Evolutionary conservation across 2,888 invertebrate genomes (phyloP).

Genomic region (Prostheceraeus crozeri): DNA sequence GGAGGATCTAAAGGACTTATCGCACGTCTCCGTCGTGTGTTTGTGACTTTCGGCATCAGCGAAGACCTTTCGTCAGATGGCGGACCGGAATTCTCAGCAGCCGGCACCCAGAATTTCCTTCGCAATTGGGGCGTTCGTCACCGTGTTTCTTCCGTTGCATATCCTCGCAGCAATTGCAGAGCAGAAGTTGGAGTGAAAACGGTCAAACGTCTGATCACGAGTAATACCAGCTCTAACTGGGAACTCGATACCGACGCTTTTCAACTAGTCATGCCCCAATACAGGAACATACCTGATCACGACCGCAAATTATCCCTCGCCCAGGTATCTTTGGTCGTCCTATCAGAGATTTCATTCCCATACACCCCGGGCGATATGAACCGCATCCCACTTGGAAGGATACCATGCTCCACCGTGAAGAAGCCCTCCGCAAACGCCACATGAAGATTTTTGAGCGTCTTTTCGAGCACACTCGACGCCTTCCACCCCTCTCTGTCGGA

Average conservation of each 20-base stretch:
- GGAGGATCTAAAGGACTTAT: conserved; percentile 39
- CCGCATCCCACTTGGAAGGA: conserved; percentile 40
- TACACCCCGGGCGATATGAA: not conserved
- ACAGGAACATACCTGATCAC: conserved; percentile 43
- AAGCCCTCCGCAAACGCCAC: conserved; percentile 43
- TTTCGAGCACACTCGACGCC: conserved; percentile 41
- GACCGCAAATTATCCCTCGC: conserved; percentile 43
- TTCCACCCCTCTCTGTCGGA: conserved; percentile 40
- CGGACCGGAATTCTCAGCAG: conserved; percentile 43
- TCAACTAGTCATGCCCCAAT: conserved; percentile 36
- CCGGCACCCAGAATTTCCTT: conserved; percentile 42
- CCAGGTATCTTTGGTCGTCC: conserved; percentile 34
- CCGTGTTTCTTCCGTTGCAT: conserved; percentile 2
- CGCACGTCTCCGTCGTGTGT: conserved; percentile 41
- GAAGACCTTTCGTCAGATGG: conserved; percentile 44
- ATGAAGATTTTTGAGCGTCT: conserved; percentile 40
- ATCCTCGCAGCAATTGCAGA: conserved; percentile 13
- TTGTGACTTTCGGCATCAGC: conserved; percentile 43
- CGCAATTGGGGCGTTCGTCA: not conserved
- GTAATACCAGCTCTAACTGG: conserved; percentile 34
- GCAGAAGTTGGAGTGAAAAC: conserved; percentile 10
- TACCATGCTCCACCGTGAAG: conserved; percentile 40
- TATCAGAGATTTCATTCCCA: not conserved
- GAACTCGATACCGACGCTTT: conserved; percentile 38
- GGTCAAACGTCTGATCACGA: conserved; percentile 6